Evolutionary conservation across 2,113 vertebrate genomes (phyloP).

Genomic region (Oncorhynchus keta): DNA sequence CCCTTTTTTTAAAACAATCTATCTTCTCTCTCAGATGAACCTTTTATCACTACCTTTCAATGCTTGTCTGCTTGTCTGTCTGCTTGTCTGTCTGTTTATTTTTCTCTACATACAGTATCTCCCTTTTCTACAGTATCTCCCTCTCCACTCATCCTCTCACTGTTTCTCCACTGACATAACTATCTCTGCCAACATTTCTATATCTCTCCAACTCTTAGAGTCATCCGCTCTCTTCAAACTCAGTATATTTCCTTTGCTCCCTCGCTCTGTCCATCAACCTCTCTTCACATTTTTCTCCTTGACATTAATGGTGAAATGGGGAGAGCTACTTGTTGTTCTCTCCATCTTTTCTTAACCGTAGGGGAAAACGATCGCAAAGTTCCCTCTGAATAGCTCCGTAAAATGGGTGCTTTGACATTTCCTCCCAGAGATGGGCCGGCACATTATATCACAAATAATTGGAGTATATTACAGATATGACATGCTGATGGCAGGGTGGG

Average conservation of each 20-base stretch:
- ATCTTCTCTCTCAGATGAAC: too few species aligned
- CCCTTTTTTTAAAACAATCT: background rate
- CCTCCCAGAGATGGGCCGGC: conserved; percentile 51
- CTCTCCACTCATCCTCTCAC: conserved; percentile 14
- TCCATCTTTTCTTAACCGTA: conserved; percentile 42
- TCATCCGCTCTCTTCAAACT: conserved; percentile 31
- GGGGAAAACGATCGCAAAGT: conserved; percentile 40
- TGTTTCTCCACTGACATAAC: background rate
- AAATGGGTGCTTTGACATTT: conserved; percentile 66
- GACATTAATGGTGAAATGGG: conserved; percentile 59
- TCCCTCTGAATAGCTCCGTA: conserved; percentile 43
- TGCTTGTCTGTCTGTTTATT: background rate
- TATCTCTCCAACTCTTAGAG: background rate
- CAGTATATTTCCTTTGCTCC: conserved; percentile 50
- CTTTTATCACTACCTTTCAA: too few species aligned
- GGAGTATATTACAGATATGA: conserved; percentile 55
- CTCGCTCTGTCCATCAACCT: conserved; percentile 22
- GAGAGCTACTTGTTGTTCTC: conserved; percentile 47
- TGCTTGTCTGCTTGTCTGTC: background rate
- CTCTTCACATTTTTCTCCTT: conserved; percentile 28
- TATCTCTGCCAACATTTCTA: background rate
- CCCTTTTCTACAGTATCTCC: background rate
- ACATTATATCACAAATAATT: conserved; percentile 58
- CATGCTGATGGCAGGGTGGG: conserved; percentile 45
- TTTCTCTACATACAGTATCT: background rate